Evolutionary conservation across 2,888 invertebrate species (phyloP).

Genomic region (Bembecia ichneumoniformis): DNA sequence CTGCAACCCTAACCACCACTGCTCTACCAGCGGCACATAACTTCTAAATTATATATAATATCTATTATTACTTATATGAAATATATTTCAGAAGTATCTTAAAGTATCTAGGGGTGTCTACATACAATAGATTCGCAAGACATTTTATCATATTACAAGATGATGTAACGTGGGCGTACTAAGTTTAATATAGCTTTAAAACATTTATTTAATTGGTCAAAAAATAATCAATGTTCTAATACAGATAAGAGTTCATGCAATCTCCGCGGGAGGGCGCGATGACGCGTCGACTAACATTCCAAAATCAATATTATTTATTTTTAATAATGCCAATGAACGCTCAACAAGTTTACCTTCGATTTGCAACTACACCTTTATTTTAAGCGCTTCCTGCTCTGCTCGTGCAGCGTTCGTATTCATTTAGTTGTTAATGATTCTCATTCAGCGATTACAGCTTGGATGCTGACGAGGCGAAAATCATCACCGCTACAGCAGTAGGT

Average conservation of each 20-base stretch:
- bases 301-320: conserved; percentile 59
- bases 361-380: conserved; percentile 30
- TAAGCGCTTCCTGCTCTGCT: conserved; percentile 30
- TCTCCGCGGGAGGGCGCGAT: conserved; percentile 60
- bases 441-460: conserved; percentile 29
- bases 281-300: conserved; percentile 51
- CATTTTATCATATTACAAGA: too few relatives aligned
- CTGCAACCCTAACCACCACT: too few relatives aligned
- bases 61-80: too few relatives aligned
- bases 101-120: too few relatives aligned
- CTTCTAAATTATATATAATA: too few relatives aligned
- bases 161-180: too few relatives aligned
- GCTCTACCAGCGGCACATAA: too few relatives aligned
- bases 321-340: conserved; percentile 63
- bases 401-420: conserved; percentile 8
- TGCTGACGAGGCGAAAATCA: conserved; percentile 57
- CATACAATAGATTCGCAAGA: too few relatives aligned
- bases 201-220: too few relatives aligned
- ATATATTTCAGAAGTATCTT: too few relatives aligned
- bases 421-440: conserved; percentile 31
- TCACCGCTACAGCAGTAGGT: conserved; percentile 42
- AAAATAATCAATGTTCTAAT: too few relatives aligned
- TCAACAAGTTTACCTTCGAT: conserved; percentile 55
- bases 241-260: conserved; percentile 60
- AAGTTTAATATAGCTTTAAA: too few relatives aligned